Evolutionary conservation across 2,113 vertebrate genomes (phyloP).

Genomic region (Prionailurus viverrinus): DNA sequence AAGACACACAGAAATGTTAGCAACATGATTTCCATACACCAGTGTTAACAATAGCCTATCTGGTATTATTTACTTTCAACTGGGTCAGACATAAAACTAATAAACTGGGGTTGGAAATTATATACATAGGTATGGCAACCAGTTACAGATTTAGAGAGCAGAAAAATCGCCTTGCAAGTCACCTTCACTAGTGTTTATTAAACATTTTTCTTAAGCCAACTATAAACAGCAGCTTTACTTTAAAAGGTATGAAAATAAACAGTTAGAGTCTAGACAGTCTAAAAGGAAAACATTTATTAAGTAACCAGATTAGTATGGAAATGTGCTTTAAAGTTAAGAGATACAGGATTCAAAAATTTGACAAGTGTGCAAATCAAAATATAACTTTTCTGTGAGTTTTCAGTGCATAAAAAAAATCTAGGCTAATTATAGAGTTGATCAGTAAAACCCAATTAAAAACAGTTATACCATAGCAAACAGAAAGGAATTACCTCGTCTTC

Average conservation of each 20-base stretch:
- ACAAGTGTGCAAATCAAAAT: slow-evolving; percentile 58
- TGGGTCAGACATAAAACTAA: slow-evolving; percentile 47
- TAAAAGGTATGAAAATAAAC: slow-evolving; percentile 40
- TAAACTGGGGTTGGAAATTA: slow-evolving; percentile 7
- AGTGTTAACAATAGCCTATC: slow-evolving; percentile 1
- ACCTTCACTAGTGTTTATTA: slow-evolving; percentile 34
- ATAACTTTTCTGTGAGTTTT: slow-evolving; percentile 73
- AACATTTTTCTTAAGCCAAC: slow-evolving; percentile 34
- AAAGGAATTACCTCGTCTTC: slow-evolving; percentile 99
- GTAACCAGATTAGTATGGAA: slow-evolving; percentile 74
- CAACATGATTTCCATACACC: background rate
- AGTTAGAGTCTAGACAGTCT: slow-evolving; percentile 53
- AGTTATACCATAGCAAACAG: slow-evolving; percentile 88
- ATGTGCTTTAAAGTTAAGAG: slow-evolving; percentile 76
- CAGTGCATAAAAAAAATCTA: slow-evolving; percentile 74
- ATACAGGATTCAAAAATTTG: slow-evolving; percentile 75
- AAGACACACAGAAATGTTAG: slow-evolving; percentile 26
- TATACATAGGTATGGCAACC: background rate
- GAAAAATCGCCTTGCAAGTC: slow-evolving; percentile 23
- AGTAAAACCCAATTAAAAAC: slow-evolving; percentile 84
- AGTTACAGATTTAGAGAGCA: slow-evolving; percentile 38
- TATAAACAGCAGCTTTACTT: slow-evolving; percentile 47
- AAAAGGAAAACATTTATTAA: slow-evolving; percentile 62
- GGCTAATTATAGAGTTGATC: slow-evolving; percentile 83
- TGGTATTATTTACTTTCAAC: background rate